Base-by-base conservation (phyloP, 2,888 invertebrate species). In the Pachymerium ferrugineum region DNA sequence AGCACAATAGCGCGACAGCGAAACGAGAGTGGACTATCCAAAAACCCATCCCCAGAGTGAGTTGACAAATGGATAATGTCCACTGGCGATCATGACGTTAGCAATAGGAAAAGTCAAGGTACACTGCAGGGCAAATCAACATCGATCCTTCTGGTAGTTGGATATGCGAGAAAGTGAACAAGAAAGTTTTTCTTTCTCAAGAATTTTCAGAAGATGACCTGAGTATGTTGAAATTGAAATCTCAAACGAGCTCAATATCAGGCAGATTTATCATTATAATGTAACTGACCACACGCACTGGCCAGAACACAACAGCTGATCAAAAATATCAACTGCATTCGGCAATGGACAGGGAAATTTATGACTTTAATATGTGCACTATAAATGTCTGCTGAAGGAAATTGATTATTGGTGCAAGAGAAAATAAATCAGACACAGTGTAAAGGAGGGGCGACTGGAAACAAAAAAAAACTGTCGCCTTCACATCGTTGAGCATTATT, bases 361-460 rank as follows among this genome's bases (percentile, higher is more conserved):
- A 62, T 62, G 62, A 28, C 25, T 62, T 62, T 62, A 62, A 62
- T 62, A 62, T 62, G 62, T 62, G 62, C 62, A 2, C 62, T 62
- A 62, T 62, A 62, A 62, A 62, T 62, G 62, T 62, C 62, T 62
- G 62, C 62, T 62, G 62, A 62, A 62, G 28, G 62, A 62, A 62
- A 62, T 62, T 62, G 62, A 62, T 62, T 62, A 62, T 62, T 62
- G 62, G 62, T 62, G 62, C 25, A 28, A n/a, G 62, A 47, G 25
- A 62, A 54, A 62, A 62, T 62, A 62, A 62, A 62, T 62, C 62
- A 62, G 62, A 12, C 62, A n/a, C n/a, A n/a, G n/a, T 10, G 28
- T 28, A 62, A 28, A 54, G 54, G 28, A 62, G 28, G 28, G 62
- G 28, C 62, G 62, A 62, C 62, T 62, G 25, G 28, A 14, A 28